phyloP scores from a whole-genome alignment of 2,888 invertebrate genomes.

The Drosophila mercatorum region DNA sequence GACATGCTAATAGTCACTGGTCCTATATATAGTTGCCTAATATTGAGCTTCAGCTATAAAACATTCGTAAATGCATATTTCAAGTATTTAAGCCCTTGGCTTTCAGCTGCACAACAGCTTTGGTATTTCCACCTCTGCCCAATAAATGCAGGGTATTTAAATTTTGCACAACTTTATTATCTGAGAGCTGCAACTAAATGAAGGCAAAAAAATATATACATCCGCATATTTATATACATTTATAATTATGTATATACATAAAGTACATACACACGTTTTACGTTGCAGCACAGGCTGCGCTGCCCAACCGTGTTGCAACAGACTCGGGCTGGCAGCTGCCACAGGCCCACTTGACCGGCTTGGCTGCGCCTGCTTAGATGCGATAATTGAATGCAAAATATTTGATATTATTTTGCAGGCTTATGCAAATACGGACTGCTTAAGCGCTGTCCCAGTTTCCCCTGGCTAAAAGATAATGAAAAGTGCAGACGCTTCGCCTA shows the following conservation, averaged over 20 bases:
- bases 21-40: background rate
- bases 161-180: constrained; percentile 36
- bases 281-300: constrained; percentile 40
- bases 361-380: constrained; percentile 47
- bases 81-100: background rate
- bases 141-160: background rate
- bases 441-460: constrained; percentile 36
- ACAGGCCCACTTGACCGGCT: constrained; percentile 17
- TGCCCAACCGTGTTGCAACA: constrained; percentile 1
- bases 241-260: background rate
- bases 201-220: constrained; percentile 58
- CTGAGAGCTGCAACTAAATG: constrained; percentile 72
- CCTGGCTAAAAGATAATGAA: constrained; percentile 60
- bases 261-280: constrained; percentile 65
- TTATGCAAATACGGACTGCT: constrained; percentile 71
- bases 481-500: constrained; percentile 57
- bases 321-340: constrained; percentile 22
- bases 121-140: background rate
- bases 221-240: background rate
- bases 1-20: too few species aligned
- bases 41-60: background rate
- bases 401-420: constrained; percentile 75
- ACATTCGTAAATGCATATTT: background rate
- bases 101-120: too few species aligned
- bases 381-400: constrained; percentile 78